phyloP scores from a whole-genome alignment of 2,888 invertebrate species.

The Bombylius discolor region DNA sequence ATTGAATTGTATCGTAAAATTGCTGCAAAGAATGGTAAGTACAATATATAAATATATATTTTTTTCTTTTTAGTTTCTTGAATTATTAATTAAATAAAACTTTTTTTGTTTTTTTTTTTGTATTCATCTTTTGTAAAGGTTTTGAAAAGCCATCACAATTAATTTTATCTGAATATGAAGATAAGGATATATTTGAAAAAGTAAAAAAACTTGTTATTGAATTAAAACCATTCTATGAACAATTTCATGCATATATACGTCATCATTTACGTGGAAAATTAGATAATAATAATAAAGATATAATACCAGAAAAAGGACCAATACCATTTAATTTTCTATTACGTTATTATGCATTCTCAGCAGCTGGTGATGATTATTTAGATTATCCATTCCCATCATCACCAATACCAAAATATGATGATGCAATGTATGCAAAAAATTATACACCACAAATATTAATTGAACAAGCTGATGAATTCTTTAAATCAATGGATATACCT shows the following conservation, averaged over 20 bases:
- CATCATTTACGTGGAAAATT: conserved; percentile 52
- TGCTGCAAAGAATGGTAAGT: conserved; percentile 47
- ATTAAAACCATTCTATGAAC: conserved; percentile 60
- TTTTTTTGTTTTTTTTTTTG: not conserved
- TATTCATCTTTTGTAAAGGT: conserved; percentile 36
- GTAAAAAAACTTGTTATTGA: conserved; percentile 47
- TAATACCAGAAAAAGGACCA: conserved; percentile 46
- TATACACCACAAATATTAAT: not conserved
- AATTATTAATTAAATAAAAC: not conserved
- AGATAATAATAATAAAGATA: conserved; percentile 38
- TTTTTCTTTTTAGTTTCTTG: no score
- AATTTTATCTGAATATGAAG: conserved; percentile 54
- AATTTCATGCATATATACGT: conserved; percentile 67
- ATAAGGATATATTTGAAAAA: conserved; percentile 47
- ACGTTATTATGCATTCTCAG: conserved; percentile 16
- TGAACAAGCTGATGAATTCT: not conserved
- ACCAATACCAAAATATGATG: not conserved
- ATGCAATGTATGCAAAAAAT: not conserved
- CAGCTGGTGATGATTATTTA: not conserved
- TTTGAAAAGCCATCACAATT: conserved; percentile 48
- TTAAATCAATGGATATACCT: not conserved
- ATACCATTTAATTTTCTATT: conserved; percentile 63
- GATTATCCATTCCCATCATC: not conserved
- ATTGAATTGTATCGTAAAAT: conserved; percentile 50
- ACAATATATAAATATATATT: conserved; percentile 16